Conservation (phyloP, 2,797 vertebrate genomes). For the Stomatorhinus walkeri region DNA sequence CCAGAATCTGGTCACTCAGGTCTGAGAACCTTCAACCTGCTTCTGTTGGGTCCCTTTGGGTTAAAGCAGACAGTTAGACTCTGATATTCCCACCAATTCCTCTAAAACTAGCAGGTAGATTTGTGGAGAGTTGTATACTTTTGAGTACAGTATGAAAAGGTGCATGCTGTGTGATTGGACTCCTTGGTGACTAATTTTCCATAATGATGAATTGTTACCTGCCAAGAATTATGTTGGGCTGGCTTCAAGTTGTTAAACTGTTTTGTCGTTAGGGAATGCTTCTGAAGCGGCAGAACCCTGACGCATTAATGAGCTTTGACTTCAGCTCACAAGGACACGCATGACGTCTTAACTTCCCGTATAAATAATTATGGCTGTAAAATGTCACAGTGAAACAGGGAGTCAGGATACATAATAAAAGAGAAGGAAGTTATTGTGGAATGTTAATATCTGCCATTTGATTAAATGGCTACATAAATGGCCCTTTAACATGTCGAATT, state of each 20-base stretch:
- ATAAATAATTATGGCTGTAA: background rate
- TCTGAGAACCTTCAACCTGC: background rate
- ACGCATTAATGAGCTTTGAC: background rate
- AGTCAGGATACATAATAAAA: background rate
- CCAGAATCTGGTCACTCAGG: background rate
- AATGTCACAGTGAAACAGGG: background rate
- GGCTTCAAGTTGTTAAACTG: background rate
- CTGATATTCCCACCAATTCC: background rate
- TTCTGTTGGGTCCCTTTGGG: background rate
- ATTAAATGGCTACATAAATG: constrained; percentile 18
- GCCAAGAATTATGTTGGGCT: background rate
- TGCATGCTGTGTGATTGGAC: background rate
- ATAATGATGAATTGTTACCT: background rate
- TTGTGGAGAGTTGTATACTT: background rate
- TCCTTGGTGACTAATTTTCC: background rate
- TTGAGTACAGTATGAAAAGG: background rate
- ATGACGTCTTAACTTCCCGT: background rate
- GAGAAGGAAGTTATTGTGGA: background rate
- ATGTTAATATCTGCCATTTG: background rate
- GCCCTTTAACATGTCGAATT: constrained; percentile 6
- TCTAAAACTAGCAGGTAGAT: background rate
- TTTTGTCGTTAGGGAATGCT: background rate
- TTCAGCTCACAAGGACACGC: background rate
- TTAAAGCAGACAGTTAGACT: background rate
- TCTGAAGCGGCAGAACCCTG: background rate